A percentile compares a stretch with the other conserved stretches of the same genome.
Evolutionary conservation across 2,888 invertebrate species (phyloP).

Genomic region (Dryobota labecula): DNA sequence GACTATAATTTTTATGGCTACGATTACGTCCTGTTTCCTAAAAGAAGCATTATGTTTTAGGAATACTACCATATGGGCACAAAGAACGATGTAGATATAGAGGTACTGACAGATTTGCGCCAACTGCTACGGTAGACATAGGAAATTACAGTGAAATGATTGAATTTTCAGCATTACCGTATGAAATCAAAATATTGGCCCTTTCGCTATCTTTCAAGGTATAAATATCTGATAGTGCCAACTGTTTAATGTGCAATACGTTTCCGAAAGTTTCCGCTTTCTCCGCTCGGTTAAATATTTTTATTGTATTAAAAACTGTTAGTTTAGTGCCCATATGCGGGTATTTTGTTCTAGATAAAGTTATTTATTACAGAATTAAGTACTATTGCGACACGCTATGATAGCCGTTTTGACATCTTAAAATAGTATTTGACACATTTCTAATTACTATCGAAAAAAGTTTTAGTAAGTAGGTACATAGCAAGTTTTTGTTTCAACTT

Average conservation of each 20-base stretch:
- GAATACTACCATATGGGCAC: neutral
- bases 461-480: too few relatives aligned
- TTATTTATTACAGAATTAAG: slow-evolving; percentile 16
- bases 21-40: neutral
- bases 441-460: slow-evolving; percentile 1
- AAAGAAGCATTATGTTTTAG: neutral
- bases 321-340: slow-evolving; percentile 22
- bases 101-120: neutral
- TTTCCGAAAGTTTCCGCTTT: slow-evolving; percentile 55
- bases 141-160: neutral
- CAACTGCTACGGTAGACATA: neutral
- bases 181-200: neutral
- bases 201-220: slow-evolving; percentile 18
- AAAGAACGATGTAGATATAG: neutral
- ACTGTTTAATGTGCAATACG: slow-evolving; percentile 37
- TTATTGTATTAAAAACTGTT: slow-evolving; percentile 41
- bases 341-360: slow-evolving; percentile 37
- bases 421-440: neutral
- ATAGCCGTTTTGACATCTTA: neutral
- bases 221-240: too few relatives aligned
- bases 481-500: neutral
- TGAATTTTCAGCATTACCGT: neutral
- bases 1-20: neutral
- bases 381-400: neutral
- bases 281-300: slow-evolving; percentile 42